Percentiles rank a stretch among this genome's conserved stretches.
These are phyloP conservation scores for Eurystomus glaucurus DNA, from an alignment of 2,797 vertebrate genomes.

Conservation along the genomic window DNA sequence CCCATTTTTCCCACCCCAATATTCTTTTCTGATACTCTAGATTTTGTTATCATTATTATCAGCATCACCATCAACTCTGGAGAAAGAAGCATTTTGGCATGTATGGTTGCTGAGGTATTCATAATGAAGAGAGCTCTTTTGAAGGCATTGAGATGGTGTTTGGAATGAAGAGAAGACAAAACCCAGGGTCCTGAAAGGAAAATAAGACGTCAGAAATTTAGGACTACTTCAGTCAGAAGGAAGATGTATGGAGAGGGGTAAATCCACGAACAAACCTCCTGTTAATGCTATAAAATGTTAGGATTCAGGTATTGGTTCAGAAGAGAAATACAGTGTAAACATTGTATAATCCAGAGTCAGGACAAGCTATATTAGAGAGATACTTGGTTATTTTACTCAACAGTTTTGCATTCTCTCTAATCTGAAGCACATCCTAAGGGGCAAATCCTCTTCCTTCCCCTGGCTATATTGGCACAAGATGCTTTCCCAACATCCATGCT, in stretches of 20 bases:
- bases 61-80: background rate
- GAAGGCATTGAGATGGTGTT: background rate
- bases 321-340: background rate
- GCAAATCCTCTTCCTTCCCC: background rate
- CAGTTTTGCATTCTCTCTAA: background rate
- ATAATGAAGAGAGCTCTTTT: background rate
- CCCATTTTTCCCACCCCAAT: background rate
- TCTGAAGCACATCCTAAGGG: background rate
- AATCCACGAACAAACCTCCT: background rate
- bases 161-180: background rate
- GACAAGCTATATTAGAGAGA: background rate
- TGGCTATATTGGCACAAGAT: background rate
- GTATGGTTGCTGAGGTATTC: background rate
- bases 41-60: background rate
- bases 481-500: accelerated
- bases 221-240: background rate
- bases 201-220: background rate
- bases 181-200: background rate
- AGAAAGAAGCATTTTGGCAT: background rate
- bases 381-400: background rate
- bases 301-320: background rate
- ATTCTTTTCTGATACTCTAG: background rate
- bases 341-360: background rate
- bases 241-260: background rate
- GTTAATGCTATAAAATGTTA: background rate